Conservation (phyloP, 2,113 vertebrate species). For the Sorex araneus region DNA sequence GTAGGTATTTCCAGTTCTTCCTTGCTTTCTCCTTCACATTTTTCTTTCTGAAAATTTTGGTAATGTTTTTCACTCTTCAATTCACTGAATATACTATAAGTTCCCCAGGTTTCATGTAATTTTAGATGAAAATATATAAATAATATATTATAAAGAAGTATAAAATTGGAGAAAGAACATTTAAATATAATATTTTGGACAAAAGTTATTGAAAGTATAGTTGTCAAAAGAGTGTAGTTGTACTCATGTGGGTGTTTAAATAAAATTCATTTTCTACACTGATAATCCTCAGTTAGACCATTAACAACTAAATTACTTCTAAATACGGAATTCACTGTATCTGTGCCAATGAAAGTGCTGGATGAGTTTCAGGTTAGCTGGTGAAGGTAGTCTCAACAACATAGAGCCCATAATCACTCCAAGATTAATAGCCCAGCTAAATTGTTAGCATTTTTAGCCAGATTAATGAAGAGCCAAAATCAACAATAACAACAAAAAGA, state of each 20-base stretch:
- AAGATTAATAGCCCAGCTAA: neutral
- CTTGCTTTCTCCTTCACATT: neutral
- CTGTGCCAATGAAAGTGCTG: neutral
- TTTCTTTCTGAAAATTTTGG: neutral
- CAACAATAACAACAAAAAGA: neutral
- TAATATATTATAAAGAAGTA: neutral
- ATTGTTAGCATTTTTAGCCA: conserved; percentile 2
- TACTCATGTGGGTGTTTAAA: neutral
- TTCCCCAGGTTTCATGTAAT: neutral
- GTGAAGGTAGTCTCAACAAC: conserved; percentile 13
- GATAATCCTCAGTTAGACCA: neutral
- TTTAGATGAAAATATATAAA: neutral
- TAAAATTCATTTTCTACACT: neutral
- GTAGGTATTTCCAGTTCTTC: neutral
- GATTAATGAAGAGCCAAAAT: conserved; percentile 9
- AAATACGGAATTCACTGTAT: neutral
- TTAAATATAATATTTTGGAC: neutral
- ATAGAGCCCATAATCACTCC: neutral
- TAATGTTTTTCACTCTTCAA: neutral
- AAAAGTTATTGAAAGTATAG: conserved; percentile 24
- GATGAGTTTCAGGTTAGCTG: neutral
- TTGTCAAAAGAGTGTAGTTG: neutral
- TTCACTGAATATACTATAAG: neutral
- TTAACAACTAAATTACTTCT: neutral
- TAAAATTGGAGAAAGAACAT: neutral